phyloP scores from a whole-genome alignment of 2,888 invertebrate species.

The Microplitis deprimator region DNA sequence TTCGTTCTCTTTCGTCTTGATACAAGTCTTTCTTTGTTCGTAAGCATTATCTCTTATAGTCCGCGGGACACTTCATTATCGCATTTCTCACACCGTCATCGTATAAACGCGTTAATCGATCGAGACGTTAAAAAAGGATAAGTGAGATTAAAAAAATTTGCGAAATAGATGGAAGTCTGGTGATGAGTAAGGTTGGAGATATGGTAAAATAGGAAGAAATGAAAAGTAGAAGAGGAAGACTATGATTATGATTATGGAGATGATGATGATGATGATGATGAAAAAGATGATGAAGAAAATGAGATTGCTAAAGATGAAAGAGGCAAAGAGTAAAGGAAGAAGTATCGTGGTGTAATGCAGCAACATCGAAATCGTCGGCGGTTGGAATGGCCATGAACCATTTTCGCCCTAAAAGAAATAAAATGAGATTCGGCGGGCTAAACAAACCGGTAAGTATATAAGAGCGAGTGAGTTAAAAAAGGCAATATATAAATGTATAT shows the following conservation, averaged over 20 bases:
- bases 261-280: constrained; percentile 28
- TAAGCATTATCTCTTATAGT: constrained; percentile 24
- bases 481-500: neutral
- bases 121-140: constrained; percentile 43
- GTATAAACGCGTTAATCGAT: constrained; percentile 57
- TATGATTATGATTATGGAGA: constrained; percentile 50
- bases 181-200: neutral
- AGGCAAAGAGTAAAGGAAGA: constrained; percentile 12
- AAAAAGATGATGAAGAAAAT: constrained; percentile 37
- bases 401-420: constrained; percentile 68
- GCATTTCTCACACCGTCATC: constrained; percentile 51
- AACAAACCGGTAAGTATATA: constrained; percentile 46
- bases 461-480: constrained; percentile 42
- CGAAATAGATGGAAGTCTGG: constrained; percentile 32
- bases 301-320: constrained; percentile 22
- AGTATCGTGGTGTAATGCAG: constrained; percentile 17
- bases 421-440: constrained; percentile 48
- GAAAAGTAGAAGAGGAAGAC: constrained; percentile 27
- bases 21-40: constrained; percentile 30
- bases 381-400: constrained; percentile 65
- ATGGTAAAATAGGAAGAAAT: neutral
- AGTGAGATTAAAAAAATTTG: constrained; percentile 30
- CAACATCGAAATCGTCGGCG: constrained; percentile 50
- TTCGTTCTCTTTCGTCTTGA: constrained; percentile 19
- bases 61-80: constrained; percentile 42